These are phyloP conservation scores for Cebidichthys violaceus DNA, from an alignment of 2,113 vertebrate species.

Conservation along the genomic window DNA sequence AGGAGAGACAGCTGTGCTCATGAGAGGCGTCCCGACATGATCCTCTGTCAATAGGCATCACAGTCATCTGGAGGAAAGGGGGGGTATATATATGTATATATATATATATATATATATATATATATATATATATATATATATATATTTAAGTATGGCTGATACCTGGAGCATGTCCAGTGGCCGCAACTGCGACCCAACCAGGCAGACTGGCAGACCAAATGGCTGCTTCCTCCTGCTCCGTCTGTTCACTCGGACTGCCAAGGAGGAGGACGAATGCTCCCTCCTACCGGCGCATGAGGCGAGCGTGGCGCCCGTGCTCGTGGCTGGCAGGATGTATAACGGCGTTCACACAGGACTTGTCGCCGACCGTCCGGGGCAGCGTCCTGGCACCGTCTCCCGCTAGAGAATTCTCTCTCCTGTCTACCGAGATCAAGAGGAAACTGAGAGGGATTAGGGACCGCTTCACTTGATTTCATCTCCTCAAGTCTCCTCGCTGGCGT, in stretches of 20 bases:
- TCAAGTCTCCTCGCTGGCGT: conserved; percentile 11
- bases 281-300: conserved; percentile 61
- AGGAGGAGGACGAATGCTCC: conserved; percentile 66
- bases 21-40: conserved; percentile 4
- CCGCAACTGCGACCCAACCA: conserved; percentile 36
- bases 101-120: conserved; percentile 11
- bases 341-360: conserved; percentile 72
- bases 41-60: neutral
- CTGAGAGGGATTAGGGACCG: conserved; percentile 58
- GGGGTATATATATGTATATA: neutral
- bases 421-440: conserved; percentile 66
- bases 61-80: conserved; percentile 17
- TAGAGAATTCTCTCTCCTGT: conserved; percentile 62
- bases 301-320: conserved; percentile 63
- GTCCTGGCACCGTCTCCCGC: conserved; percentile 61
- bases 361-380: conserved; percentile 54
- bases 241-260: conserved; percentile 66
- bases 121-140: too few species aligned
- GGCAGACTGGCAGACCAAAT: conserved; percentile 47
- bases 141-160: conserved; percentile 11
- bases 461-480: conserved; percentile 33
- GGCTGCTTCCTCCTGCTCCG: conserved; percentile 59
- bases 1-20: conserved; percentile 5
- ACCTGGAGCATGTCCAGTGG: conserved; percentile 37
- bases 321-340: conserved; percentile 51